A percentile compares a stretch with the other conserved stretches of the same genome.
Conservation (phyloP, 2,888 invertebrate species). For the Entomobrya proxima region DNA sequence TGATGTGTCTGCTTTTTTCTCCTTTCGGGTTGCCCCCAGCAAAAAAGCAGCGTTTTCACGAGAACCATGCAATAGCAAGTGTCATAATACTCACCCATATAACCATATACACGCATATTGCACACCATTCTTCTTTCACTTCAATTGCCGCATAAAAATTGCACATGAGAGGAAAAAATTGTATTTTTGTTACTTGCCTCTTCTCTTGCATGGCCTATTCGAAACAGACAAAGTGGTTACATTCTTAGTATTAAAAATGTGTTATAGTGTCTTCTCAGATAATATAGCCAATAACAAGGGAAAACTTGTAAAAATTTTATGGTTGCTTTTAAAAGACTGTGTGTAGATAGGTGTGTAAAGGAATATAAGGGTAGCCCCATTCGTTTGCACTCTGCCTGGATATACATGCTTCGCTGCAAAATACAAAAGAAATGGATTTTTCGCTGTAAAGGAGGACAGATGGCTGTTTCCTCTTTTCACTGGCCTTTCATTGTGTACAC, state of each 20-base stretch:
- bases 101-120: background rate
- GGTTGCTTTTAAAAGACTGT: conserved; percentile 14
- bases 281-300: background rate
- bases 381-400: background rate
- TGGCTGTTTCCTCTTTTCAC: conserved; percentile 7
- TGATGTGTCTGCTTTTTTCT: conserved; percentile 22
- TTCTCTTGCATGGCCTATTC: background rate
- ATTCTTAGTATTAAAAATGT: conserved; percentile 21
- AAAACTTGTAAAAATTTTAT: conserved; percentile 42
- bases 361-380: background rate
- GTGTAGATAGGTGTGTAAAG: too few species aligned
- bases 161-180: background rate
- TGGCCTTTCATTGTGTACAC: background rate
- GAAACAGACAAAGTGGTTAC: conserved; percentile 24
- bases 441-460: conserved; percentile 2
- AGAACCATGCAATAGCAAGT: too few species aligned
- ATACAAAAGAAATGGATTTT: conserved; percentile 35
- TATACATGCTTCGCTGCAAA: background rate
- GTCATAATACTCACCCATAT: conserved; percentile 16
- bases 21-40: background rate
- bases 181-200: background rate
- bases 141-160: conserved; percentile 15
- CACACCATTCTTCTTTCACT: background rate
- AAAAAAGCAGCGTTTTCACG: conserved; percentile 15
- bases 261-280: background rate